These are phyloP conservation scores for Troilus luridus DNA, from an alignment of 2,888 invertebrate species.

Conservation along the genomic window DNA sequence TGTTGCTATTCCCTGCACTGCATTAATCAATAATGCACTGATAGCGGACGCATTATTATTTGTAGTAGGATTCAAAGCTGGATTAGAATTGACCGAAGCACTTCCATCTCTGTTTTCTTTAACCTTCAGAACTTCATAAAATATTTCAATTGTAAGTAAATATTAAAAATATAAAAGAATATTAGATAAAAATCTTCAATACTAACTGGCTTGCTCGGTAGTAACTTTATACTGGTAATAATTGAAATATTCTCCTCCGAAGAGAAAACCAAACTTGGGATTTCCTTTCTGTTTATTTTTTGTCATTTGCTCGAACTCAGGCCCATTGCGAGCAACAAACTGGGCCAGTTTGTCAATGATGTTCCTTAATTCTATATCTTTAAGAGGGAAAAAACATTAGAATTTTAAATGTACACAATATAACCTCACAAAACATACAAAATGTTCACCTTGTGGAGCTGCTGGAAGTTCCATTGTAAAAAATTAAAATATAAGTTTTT, in stretches of 20 bases:
- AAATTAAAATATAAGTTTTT: not conserved
- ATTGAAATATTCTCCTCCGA: conserved; percentile 94
- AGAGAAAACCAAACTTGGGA: conserved; percentile 96
- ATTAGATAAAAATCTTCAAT: not conserved
- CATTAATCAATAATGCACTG: conserved; percentile 61
- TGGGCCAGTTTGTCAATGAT: conserved; percentile 99
- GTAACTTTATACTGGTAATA: conserved; percentile 98
- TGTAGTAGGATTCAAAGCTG: not conserved
- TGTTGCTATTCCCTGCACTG: conserved; percentile 60
- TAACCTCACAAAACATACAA: conserved; percentile 41
- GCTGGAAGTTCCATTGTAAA: conserved; percentile 63
- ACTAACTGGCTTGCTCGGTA: conserved; percentile 93
- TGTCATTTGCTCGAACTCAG: conserved; percentile 99
- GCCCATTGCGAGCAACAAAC: conserved; percentile 98
- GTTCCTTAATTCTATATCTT: conserved; percentile 94
- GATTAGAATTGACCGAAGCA: conserved; percentile 3
- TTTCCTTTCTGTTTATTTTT: conserved; percentile 98
- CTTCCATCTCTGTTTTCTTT: conserved; percentile 58
- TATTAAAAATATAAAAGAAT: not conserved
- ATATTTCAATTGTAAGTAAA: not conserved
- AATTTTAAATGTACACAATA: conserved; percentile 3
- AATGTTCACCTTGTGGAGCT: conserved; percentile 63
- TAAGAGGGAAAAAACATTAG: conserved; percentile 43
- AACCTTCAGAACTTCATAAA: conserved; percentile 58
- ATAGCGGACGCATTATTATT: conserved; percentile 52